Evolutionary conservation across 2,797 vertebrate species (phyloP).

Genomic region (Acanthopagrus latus): DNA sequence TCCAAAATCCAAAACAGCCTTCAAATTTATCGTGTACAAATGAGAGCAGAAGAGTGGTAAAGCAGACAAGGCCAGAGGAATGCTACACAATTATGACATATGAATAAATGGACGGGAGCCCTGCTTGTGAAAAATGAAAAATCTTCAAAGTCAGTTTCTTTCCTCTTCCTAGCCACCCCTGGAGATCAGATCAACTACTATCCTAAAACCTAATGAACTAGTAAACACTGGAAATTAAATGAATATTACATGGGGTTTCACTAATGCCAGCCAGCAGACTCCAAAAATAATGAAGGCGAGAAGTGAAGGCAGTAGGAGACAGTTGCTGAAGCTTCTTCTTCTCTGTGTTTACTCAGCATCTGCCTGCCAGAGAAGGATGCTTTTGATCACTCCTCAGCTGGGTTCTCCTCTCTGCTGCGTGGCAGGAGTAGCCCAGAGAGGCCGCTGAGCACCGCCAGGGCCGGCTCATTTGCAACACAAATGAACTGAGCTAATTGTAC

Average conservation of each 20-base stretch:
- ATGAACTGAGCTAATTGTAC: slow-evolving; percentile 80
- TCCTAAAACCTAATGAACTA: slow-evolving; percentile 80
- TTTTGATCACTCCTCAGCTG: slow-evolving; percentile 75
- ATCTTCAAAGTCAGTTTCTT: slow-evolving; percentile 76
- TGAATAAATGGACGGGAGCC: slow-evolving; percentile 60
- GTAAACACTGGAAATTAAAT: slow-evolving; percentile 80
- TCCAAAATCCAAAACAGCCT: slow-evolving; percentile 19
- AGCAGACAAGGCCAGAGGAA: slow-evolving; percentile 25
- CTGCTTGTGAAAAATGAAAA: slow-evolving; percentile 29
- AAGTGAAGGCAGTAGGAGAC: slow-evolving; percentile 54
- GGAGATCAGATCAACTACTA: slow-evolving; percentile 78
- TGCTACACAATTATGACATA: slow-evolving; percentile 27
- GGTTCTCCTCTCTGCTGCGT: slow-evolving; percentile 63
- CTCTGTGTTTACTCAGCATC: slow-evolving; percentile 75
- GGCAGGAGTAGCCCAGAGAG: slow-evolving; percentile 68
- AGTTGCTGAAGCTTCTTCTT: slow-evolving; percentile 57
- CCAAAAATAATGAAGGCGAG: slow-evolving; percentile 71
- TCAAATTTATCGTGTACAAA: slow-evolving; percentile 36
- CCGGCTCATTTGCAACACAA: slow-evolving; percentile 77
- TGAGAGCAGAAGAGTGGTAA: slow-evolving; percentile 38
- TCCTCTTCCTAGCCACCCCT: slow-evolving; percentile 60
- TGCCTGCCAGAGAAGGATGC: slow-evolving; percentile 65
- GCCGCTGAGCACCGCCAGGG: slow-evolving; percentile 48
- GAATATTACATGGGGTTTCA: slow-evolving; percentile 79
- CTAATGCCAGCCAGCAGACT: slow-evolving; percentile 76